Base-by-base conservation (phyloP, 2,797 vertebrate species). In the Leptodactylus fallax region DNA sequence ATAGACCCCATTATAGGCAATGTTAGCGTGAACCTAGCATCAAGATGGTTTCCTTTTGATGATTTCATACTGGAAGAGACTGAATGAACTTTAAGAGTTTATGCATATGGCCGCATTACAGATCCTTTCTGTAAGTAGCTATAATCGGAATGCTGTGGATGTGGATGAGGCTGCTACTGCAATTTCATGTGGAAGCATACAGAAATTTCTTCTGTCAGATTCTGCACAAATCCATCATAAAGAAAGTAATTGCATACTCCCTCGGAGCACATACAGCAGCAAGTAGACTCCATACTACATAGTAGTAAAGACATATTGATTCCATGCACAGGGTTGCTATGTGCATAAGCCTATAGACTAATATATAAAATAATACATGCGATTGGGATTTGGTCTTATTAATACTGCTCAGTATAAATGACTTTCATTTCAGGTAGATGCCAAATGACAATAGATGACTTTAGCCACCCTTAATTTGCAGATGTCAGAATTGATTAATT, bases 401-500 rank as follows among this genome's bases (percentile, higher is more conserved):
- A 47, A 63, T 69, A 81, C 47, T 58, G 27, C 16, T 61, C 45
- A 53, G 11, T 53, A 49, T 74, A 72, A 63, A 19, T 1, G 19
- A 65, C 45, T 63, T 87, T 74, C 6, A 82, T 60, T 82, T 55
- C 36, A 71, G 56, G 85, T 82, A 47, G 27, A 36, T 82, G 67
- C 55, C 17, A 76, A 81, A 51, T 71, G 78, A 81, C 77, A 86
- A 60, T 72, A 86, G 61, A 65, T 79, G 69, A 72, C 63, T 74
- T 72, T 11, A 17, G 63, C 85, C 67, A 45, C 19, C 72, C 17
- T 81, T 53, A 19, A 74, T 74, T 76, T 76, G 85, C 69, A 47
- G 69, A 76, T 55, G 85, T 51, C 78, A 81, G 36, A 74, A 81
- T 69, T 87, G 79, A 81, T 82, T 81, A 61, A 87, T 81, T 82